Evolutionary conservation across 2,113 vertebrate genomes (phyloP).

Genomic region (Opisthocomus hoazin): DNA sequence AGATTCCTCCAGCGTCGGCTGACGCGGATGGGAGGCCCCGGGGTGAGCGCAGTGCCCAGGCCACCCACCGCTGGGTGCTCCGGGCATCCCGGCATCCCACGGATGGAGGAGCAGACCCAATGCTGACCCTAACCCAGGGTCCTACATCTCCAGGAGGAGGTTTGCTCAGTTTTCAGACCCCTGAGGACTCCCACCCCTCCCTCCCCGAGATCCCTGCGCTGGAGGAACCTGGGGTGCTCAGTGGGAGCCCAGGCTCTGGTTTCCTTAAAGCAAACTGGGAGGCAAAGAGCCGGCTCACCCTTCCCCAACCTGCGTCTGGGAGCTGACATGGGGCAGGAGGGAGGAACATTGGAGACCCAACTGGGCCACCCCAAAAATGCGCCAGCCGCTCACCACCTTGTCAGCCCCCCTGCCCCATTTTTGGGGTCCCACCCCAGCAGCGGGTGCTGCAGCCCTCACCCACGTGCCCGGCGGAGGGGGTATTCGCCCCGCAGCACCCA

Average conservation of each 20-base stretch:
- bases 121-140: accelerated
- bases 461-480: background rate
- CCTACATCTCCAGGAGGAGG: background rate
- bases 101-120: accelerated
- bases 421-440: background rate
- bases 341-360: background rate
- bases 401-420: background rate
- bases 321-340: accelerated
- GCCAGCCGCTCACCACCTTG: accelerated
- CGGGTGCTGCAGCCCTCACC: background rate
- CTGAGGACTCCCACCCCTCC: background rate
- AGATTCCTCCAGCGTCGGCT: background rate
- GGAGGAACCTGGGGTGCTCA: accelerated
- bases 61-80: accelerated
- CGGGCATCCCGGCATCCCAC: background rate
- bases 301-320: background rate
- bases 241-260: background rate
- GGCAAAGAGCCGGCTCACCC: accelerated
- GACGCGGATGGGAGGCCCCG: accelerated
- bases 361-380: background rate
- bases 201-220: background rate
- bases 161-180: accelerated
- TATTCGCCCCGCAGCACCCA: background rate
- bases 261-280: background rate
- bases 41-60: accelerated